A percentile compares a stretch with the other conserved stretches of the same genome.
These are phyloP conservation scores for Diaphora mendica DNA, from an alignment of 2,888 invertebrate genomes.

Conservation along the genomic window DNA sequence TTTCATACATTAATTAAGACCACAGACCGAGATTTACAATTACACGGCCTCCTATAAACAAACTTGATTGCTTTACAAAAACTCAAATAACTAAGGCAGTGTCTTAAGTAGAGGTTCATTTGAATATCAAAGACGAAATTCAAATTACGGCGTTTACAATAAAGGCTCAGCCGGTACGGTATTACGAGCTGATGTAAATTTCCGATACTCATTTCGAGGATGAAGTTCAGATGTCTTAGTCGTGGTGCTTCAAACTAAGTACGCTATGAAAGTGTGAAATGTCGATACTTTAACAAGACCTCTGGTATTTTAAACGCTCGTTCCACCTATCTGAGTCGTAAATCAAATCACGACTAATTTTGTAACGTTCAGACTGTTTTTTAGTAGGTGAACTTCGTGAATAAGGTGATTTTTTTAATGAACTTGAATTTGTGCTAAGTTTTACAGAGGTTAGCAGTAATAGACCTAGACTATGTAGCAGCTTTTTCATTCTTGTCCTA, in stretches of 20 bases:
- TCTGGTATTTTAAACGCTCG: constrained; percentile 45
- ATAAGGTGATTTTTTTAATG: neutral
- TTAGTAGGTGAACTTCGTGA: constrained; percentile 15
- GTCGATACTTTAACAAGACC: constrained; percentile 47
- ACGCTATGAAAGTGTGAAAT: constrained; percentile 48
- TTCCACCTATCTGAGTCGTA: constrained; percentile 39
- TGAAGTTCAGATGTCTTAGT: constrained; percentile 81
- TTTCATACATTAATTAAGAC: constrained; percentile 83
- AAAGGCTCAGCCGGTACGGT: constrained; percentile 83
- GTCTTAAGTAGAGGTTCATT: constrained; percentile 86
- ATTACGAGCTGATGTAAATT: constrained; percentile 86
- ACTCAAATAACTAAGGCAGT: constrained; percentile 86
- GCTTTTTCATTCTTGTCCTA: too few relatives aligned
- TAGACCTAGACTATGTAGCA: neutral
- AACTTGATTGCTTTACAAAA: constrained; percentile 87
- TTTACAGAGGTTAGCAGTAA: neutral
- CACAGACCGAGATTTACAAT: constrained; percentile 85
- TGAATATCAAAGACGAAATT: constrained; percentile 87
- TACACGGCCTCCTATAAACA: constrained; percentile 84
- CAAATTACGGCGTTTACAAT: constrained; percentile 86
- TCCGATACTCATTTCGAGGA: constrained; percentile 86
- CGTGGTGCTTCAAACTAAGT: constrained; percentile 66
- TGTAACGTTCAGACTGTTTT: constrained; percentile 21
- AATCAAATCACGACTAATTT: constrained; percentile 44
- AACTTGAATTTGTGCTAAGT: neutral